A percentile compares a stretch with the other conserved stretches of the same genome.
Conservation (phyloP, 2,113 vertebrate species). For the Nothocercus julius region DNA sequence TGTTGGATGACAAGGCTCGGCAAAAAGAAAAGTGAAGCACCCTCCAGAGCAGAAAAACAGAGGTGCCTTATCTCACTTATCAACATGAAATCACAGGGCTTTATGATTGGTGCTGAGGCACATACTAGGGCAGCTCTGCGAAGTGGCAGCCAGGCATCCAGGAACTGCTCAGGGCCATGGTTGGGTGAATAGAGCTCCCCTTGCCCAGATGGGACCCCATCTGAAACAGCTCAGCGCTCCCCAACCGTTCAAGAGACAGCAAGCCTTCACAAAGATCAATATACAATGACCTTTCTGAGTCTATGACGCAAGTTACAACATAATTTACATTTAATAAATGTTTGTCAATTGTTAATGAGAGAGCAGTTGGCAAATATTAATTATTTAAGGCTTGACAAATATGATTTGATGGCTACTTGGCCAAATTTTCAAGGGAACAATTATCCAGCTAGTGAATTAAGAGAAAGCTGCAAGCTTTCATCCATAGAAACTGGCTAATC, state of each 20-base stretch:
- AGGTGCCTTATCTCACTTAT: not conserved
- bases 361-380: constrained; percentile 33
- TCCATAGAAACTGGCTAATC: not conserved
- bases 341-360: constrained; percentile 51
- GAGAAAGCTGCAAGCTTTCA: not conserved
- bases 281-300: not conserved
- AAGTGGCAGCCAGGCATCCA: not conserved
- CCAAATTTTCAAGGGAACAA: not conserved
- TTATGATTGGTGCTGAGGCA: not conserved
- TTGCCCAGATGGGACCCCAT: not conserved
- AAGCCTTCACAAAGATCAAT: not conserved
- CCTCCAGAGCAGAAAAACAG: not conserved
- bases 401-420: constrained; percentile 39
- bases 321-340: constrained; percentile 38
- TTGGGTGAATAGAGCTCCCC: not conserved
- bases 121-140: not conserved
- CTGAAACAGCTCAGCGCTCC: not conserved
- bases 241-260: not conserved
- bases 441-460: not conserved
- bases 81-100: not conserved
- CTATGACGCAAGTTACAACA: not conserved
- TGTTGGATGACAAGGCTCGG: not conserved
- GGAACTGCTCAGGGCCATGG: not conserved
- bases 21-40: not conserved
- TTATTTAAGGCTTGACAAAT: constrained; percentile 54